Evolutionary conservation across 2,888 invertebrate genomes (phyloP), one percentile per base, ranked within the genome.

Genomic region (Chouioia cunea): DNA sequence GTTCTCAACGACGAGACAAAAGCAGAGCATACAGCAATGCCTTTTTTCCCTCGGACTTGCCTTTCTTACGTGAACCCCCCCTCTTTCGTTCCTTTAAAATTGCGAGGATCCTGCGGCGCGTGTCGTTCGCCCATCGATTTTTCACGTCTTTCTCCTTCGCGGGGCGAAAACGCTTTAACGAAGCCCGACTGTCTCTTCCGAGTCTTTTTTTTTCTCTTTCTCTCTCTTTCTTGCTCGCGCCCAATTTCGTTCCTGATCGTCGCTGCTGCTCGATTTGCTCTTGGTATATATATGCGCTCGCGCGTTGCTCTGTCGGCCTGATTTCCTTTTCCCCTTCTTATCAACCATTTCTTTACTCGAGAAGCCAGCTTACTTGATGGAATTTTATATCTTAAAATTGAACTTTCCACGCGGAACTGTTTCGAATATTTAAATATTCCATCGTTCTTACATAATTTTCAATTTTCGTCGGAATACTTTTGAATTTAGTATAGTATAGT

Each of bases 81-180:
- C 75, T 73, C 47, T 43, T 2, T 23, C 47, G 23, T 57, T 48
- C 1, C 57, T 54, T 59, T 58, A 74, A 53, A 76, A 76, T 77
- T 76, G 74, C 74, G 65, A 75, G 74, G 76, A 79, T 80, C 80
- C 80, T 77, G 79, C 75, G 76, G 79, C 76, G 78, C 76, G 73
- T 73, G 76, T 75, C 77, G 77, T 79, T 78, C 77, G 74, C 18
- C 77, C 76, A 81, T 81, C 80, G 82, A 82, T 81, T 79, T 79
- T 79, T 80, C 79, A 77, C 79, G 73, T 79, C 77, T 75, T 72
- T 74, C 66, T 59, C 77, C 76, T 36, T 76, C 69, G 72, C n/a
- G 74, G 75, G 77, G 76, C 76, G 76, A 68, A 65, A 70, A 71
- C 60, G 68, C 52, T 71, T 53, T 68, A 67, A 54, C 64, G 59